Conservation (phyloP, 2,797 vertebrate species). For the Sebastiscus albofasciatus region DNA sequence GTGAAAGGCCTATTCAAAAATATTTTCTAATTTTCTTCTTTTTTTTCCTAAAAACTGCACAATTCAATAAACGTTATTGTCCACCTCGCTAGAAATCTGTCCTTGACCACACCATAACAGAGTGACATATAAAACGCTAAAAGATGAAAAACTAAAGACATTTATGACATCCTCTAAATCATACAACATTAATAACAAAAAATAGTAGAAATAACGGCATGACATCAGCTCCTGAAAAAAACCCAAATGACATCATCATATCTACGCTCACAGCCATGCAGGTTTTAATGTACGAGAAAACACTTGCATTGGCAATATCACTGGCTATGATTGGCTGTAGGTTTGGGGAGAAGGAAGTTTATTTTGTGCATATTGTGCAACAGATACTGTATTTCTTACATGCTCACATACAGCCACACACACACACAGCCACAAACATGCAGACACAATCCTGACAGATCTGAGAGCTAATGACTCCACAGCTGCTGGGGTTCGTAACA, state of each 20-base stretch:
- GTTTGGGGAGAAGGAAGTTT: background rate
- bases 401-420: background rate
- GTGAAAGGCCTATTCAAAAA: background rate
- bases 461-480: conserved; percentile 23
- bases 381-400: background rate
- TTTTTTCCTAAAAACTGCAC: background rate
- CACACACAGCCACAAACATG: background rate
- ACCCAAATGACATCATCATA: too few species aligned
- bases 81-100: background rate
- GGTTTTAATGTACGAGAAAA: background rate
- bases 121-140: background rate
- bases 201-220: background rate
- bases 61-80: background rate
- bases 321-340: background rate
- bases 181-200: background rate
- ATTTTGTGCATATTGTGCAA: background rate
- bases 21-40: too few species aligned
- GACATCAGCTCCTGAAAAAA: background rate
- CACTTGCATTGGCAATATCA: background rate
- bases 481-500: conserved; percentile 18
- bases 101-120: background rate
- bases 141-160: background rate
- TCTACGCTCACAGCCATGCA: background rate
- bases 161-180: background rate
- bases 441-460: background rate